Evolutionary conservation across 2,888 invertebrate genomes (phyloP).

Genomic region (Lacanobia oleracea): DNA sequence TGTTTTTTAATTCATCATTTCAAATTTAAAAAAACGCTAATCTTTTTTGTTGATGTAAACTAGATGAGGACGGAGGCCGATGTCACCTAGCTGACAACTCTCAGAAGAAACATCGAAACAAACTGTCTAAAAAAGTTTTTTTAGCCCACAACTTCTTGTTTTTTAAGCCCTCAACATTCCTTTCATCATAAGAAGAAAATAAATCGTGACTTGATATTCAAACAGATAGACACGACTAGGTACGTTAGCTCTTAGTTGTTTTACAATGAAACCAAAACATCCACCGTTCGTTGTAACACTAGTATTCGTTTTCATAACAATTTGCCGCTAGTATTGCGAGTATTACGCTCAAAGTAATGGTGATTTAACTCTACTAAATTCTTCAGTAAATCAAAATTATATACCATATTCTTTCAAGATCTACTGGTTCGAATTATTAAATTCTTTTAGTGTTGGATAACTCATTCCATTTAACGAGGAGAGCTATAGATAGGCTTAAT

Average conservation of each 20-base stretch:
- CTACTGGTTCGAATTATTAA: too few species aligned
- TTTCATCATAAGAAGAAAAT: neutral
- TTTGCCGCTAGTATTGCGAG: neutral
- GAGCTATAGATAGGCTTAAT: too few species aligned
- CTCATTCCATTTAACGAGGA: too few species aligned
- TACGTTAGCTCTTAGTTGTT: conserved; percentile 18
- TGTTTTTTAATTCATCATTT: too few species aligned
- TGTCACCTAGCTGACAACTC: neutral
- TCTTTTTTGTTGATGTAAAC: neutral
- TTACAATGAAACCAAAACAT: conserved; percentile 34
- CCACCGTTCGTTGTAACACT: neutral
- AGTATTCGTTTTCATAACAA: conserved; percentile 20
- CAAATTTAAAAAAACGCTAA: too few species aligned
- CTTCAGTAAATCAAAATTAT: too few species aligned
- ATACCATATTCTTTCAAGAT: too few species aligned
- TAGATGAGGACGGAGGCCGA: neutral
- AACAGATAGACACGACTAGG: neutral
- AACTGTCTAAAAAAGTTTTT: neutral
- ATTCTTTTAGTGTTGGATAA: too few species aligned
- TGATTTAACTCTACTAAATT: neutral
- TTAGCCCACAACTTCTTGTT: neutral
- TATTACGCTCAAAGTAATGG: neutral
- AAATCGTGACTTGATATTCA: conserved; percentile 12
- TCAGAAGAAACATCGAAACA: neutral
- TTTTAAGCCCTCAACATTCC: too few species aligned